Evolutionary conservation across 2,113 vertebrate genomes (phyloP), one percentile per base, ranked within the genome.

Genomic region (Porphyrio hochstetteri): DNA sequence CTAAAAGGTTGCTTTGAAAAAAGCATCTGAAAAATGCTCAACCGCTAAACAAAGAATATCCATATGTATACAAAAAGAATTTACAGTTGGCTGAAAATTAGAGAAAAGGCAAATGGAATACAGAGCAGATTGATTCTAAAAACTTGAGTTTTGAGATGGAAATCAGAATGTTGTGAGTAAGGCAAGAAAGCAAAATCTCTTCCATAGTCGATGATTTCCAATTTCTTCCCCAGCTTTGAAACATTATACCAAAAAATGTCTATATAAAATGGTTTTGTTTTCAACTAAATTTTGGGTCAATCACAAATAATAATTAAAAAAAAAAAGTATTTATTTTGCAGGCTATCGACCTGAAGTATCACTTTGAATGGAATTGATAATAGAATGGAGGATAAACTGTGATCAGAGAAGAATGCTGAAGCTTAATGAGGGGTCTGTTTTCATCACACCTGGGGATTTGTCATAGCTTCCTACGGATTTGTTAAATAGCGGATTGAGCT

Each of bases 301-400:
- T 21, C 24, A 57, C 36, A 91, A 91, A 91, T 88, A 46, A 46
- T 46, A 19, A 46, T 46, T 48, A 48, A 59, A 89, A 93, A 96
- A 94, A 88, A 92, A 91, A 67, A 48, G 36, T 69, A 60, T 56
- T 88, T 94, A 38, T 71, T 95, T 80, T 93, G 48, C 67, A 42
- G 60, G 15, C 42, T 92, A 9, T 82, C 77, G 91, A 84, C 78
- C 33, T 82, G 72, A 86, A 91, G 84, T n/a, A 46, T 68, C 31
- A 23, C 6, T 65, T 77, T 85, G 67, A 85, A 56, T 52, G 17
- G 40, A 78, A 86, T 9, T 33, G 44, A 82, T 88, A 86, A 67
- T 27, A 77, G 86, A 96, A 95, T 44, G 38, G n/a, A 94, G 84
- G 67, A 94, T 81, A 82, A 97, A 96, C 35, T 72, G 44, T 53